A percentile compares a stretch with the other conserved stretches of the same genome.
Evolutionary conservation across 2,797 vertebrate species (phyloP).

Genomic region (Simalia tracyae): DNA sequence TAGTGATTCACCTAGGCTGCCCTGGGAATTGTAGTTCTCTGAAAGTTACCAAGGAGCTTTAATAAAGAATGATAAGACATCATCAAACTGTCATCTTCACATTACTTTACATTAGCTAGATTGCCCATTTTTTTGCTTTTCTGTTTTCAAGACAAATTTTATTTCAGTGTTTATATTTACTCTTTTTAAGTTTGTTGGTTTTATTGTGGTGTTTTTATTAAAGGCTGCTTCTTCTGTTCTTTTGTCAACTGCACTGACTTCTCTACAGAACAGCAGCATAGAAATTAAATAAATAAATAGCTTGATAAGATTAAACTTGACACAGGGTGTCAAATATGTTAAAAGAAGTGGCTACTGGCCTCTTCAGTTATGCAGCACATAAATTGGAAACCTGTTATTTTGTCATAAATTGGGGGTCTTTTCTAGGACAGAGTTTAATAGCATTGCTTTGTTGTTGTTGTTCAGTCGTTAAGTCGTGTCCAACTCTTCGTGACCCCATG

Average conservation of each 20-base stretch:
- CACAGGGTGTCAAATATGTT: neutral
- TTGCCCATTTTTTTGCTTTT: neutral
- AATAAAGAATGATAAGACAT: neutral
- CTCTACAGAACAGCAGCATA: neutral
- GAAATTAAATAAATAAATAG: neutral
- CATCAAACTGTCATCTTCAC: neutral
- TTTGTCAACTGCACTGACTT: neutral
- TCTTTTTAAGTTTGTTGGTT: neutral
- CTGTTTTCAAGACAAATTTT: neutral
- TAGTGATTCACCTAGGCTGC: neutral
- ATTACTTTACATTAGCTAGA: neutral
- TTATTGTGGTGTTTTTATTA: neutral
- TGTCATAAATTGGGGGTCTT: slow-evolving; percentile 21
- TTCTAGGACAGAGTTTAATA: slow-evolving; percentile 44
- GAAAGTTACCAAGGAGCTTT: neutral
- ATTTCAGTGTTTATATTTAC: neutral
- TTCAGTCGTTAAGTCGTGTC: too few relatives aligned
- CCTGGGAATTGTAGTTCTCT: neutral
- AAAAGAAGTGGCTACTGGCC: neutral
- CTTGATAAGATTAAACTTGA: neutral
- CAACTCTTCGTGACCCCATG: too few relatives aligned
- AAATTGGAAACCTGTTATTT: slow-evolving; percentile 46
- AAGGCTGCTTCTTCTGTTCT: neutral
- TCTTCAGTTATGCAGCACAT: slow-evolving; percentile 1
- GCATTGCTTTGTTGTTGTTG: neutral